Evolutionary conservation across 2,797 vertebrate genomes (phyloP).

Genomic region (Bryconaethiops microstoma): DNA sequence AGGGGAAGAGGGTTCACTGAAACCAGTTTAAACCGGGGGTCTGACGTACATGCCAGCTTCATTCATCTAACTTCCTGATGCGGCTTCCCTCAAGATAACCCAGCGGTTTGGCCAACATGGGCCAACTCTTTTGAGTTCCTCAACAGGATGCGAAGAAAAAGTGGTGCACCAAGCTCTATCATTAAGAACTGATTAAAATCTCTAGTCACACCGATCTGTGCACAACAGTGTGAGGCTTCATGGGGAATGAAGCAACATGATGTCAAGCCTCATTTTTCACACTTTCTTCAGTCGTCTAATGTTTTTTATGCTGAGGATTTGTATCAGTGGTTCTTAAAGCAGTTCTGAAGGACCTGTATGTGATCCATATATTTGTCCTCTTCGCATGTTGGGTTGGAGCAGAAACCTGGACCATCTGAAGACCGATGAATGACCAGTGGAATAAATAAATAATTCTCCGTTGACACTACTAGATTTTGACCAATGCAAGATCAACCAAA

Average conservation of each 20-base stretch:
- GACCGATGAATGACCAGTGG: no score
- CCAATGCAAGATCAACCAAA: background rate
- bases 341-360: no score
- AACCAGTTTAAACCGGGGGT: conserved; percentile 1
- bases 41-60: background rate
- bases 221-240: background rate
- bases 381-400: no score
- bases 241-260: background rate
- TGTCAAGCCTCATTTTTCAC: background rate
- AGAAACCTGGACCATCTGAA: no score
- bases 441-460: no score
- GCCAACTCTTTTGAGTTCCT: background rate
- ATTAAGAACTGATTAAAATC: background rate
- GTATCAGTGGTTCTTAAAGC: no score
- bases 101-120: background rate
- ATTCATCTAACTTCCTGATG: conserved; percentile 20
- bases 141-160: background rate
- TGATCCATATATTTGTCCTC: no score
- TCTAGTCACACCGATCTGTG: background rate
- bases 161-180: background rate
- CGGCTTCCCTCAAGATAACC: conserved; percentile 15
- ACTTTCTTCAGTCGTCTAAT: background rate
- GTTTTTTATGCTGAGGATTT: background rate
- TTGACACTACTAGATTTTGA: background rate
- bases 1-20: background rate